phyloP scores from a whole-genome alignment of 2,888 invertebrate genomes.

The Drosophila melanosoma region DNA sequence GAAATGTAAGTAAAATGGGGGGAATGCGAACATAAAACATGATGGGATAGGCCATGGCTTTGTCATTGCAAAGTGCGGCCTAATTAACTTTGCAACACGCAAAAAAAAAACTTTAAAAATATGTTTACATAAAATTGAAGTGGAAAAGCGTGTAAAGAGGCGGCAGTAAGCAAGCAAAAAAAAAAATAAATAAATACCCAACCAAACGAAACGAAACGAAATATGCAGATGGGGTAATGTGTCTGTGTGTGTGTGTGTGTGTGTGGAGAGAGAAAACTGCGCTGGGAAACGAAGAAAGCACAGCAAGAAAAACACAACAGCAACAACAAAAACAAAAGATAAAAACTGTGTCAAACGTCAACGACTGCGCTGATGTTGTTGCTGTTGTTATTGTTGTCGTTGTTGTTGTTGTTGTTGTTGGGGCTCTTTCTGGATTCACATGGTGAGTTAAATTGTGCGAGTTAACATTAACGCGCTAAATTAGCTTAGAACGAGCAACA shows the following conservation, averaged over 20 bases:
- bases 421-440: slow-evolving; percentile 47
- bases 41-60: slow-evolving; percentile 63
- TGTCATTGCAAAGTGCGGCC: slow-evolving; percentile 58
- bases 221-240: slow-evolving; percentile 56
- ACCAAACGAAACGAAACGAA: slow-evolving; percentile 35
- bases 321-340: slow-evolving; percentile 4
- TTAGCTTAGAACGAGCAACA: slow-evolving; percentile 72
- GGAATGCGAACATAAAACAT: slow-evolving; percentile 46
- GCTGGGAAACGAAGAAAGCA: slow-evolving; percentile 58
- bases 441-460: slow-evolving; percentile 71
- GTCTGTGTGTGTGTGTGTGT: slow-evolving; percentile 14
- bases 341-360: slow-evolving; percentile 76
- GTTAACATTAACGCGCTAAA: slow-evolving; percentile 75
- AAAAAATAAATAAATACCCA: not conserved
- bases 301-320: slow-evolving; percentile 29
- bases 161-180: slow-evolving; percentile 20
- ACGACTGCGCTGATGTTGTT: slow-evolving; percentile 56
- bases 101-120: slow-evolving; percentile 69
- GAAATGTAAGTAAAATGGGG: slow-evolving; percentile 45
- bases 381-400: slow-evolving; percentile 19
- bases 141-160: slow-evolving; percentile 71
- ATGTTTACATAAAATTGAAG: slow-evolving; percentile 69
- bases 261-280: slow-evolving; percentile 49
- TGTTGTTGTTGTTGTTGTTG: slow-evolving; percentile 11
- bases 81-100: slow-evolving; percentile 68